A percentile compares a stretch with the other conserved stretches of the same genome.
phyloP scores from a whole-genome alignment of 1,140 invertebrate genomes.

The Gryon sp. region DNA sequence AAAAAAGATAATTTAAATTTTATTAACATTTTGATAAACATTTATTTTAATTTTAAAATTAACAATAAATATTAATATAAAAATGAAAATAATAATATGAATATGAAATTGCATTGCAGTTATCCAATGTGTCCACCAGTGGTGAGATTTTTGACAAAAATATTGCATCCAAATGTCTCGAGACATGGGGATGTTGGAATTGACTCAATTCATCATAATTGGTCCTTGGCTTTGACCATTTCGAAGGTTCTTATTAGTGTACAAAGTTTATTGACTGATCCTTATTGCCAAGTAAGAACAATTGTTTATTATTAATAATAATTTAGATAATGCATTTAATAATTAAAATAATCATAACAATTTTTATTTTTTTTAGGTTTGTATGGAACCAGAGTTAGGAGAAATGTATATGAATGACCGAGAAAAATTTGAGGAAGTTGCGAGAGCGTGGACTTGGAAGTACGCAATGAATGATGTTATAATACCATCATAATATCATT shows the following conservation, averaged over 20 bases:
- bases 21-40: too few relatives aligned
- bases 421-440: slow-evolving; percentile 88
- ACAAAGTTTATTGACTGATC: slow-evolving; percentile 95
- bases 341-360: too few relatives aligned
- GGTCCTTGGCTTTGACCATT: slow-evolving; percentile 95
- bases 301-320: not conserved
- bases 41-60: too few relatives aligned
- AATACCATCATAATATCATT: slow-evolving; percentile 77
- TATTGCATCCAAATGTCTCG: slow-evolving; percentile 97
- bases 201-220: slow-evolving; percentile 97
- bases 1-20: too few relatives aligned
- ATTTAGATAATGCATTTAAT: too few relatives aligned
- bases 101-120: slow-evolving; percentile 78
- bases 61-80: too few relatives aligned
- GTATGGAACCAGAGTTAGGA: slow-evolving; percentile 94
- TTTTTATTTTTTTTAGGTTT: slow-evolving; percentile 81
- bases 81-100: too few relatives aligned
- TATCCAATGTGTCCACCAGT: slow-evolving; percentile 95
- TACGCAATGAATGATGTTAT: slow-evolving; percentile 94
- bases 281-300: slow-evolving; percentile 86
- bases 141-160: slow-evolving; percentile 93
- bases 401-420: slow-evolving; percentile 89
- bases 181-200: slow-evolving; percentile 97
- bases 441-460: slow-evolving; percentile 93
- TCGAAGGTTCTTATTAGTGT: slow-evolving; percentile 94